A percentile compares a stretch with the other conserved stretches of the same genome.
Conservation (phyloP, 2,888 invertebrate genomes). For the Cacoxenus indagator region DNA sequence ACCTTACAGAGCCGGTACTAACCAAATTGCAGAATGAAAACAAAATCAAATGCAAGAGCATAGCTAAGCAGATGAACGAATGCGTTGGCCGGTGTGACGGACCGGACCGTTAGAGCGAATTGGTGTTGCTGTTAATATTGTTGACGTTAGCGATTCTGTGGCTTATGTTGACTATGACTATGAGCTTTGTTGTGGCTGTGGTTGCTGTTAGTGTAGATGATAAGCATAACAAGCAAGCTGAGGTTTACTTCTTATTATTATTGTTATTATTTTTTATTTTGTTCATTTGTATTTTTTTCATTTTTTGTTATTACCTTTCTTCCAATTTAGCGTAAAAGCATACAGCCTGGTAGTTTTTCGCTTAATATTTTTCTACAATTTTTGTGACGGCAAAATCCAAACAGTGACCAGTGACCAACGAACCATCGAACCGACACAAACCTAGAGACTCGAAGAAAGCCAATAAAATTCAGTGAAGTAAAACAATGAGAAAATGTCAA, state of each 20-base stretch:
- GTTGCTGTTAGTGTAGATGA: too few species aligned
- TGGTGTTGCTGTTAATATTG: background rate
- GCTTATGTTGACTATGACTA: constrained; percentile 10
- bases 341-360: background rate
- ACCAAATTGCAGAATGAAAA: constrained; percentile 8
- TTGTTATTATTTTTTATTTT: too few species aligned
- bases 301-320: too few species aligned
- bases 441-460: constrained; percentile 52
- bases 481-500: constrained; percentile 56
- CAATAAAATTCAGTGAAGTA: constrained; percentile 53
- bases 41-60: background rate
- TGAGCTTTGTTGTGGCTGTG: too few species aligned
- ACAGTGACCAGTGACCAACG: constrained; percentile 7
- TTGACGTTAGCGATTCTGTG: background rate
- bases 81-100: background rate
- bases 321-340: background rate
- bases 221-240: too few species aligned
- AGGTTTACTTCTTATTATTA: too few species aligned
- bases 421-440: constrained; percentile 31
- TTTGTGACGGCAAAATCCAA: background rate
- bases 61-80: background rate
- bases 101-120: too few species aligned
- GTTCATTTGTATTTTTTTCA: too few species aligned
- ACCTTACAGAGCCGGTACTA: background rate
- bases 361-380: constrained; percentile 25